A percentile compares a stretch with the other conserved stretches of the same genome.
These are phyloP conservation scores for Mobula birostris DNA, from an alignment of 2,113 vertebrate genomes.

Conservation along the genomic window DNA sequence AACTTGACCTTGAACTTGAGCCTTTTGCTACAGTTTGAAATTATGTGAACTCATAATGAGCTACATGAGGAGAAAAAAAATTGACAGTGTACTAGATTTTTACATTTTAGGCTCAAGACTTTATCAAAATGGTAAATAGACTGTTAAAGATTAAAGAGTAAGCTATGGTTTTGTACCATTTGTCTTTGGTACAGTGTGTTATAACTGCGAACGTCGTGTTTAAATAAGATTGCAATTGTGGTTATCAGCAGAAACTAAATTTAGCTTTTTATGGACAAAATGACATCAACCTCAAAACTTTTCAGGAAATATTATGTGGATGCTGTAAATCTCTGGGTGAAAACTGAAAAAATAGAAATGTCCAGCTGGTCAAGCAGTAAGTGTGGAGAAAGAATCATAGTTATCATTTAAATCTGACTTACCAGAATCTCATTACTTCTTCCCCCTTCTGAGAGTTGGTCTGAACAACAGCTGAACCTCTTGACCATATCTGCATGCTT, in stretches of 20 bases:
- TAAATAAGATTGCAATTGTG: background rate
- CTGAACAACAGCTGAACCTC: too few species aligned
- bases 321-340: too few species aligned
- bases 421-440: too few species aligned
- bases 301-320: too few species aligned
- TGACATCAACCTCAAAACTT: background rate
- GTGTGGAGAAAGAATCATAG: too few species aligned
- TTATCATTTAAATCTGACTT: too few species aligned
- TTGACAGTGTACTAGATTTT: background rate
- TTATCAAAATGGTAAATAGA: slow-evolving; percentile 15
- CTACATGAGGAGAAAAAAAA: background rate
- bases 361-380: too few species aligned
- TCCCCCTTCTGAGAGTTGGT: too few species aligned
- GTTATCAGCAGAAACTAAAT: background rate
- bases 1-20: too few species aligned
- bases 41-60: background rate
- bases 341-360: too few species aligned
- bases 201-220: background rate
- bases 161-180: background rate
- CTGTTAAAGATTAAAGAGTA: background rate
- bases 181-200: slow-evolving; percentile 6
- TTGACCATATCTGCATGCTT: too few species aligned
- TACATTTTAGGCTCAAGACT: background rate
- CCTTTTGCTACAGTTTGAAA: background rate
- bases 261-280: slow-evolving; percentile 9